A percentile compares a stretch with the other conserved stretches of the same genome.
Conservation (phyloP, 2,797 vertebrate species). For the Geotrypetes seraphini region DNA sequence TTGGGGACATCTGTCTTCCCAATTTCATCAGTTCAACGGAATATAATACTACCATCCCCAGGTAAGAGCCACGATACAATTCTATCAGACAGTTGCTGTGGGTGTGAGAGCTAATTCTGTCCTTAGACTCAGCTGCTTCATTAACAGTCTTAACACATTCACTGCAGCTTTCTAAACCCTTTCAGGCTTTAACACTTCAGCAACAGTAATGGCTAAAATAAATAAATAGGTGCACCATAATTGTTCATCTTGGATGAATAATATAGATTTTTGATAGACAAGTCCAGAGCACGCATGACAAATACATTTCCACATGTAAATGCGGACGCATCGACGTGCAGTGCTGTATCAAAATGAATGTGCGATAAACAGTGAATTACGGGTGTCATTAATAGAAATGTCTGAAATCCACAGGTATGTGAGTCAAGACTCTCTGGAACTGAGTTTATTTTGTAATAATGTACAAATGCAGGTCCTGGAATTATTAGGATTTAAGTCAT, state of each 20-base stretch:
- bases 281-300: not conserved
- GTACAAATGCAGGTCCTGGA: no score
- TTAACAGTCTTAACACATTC: conserved; percentile 70
- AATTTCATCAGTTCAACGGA: conserved; percentile 50
- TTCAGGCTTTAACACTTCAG: conserved; percentile 61
- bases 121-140: conserved; percentile 61
- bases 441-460: no score
- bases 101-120: conserved; percentile 64
- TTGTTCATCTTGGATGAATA: conserved; percentile 8
- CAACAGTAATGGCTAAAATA: conserved; percentile 9
- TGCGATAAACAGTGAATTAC: no score
- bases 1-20: conserved; percentile 48
- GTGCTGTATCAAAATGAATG: no score
- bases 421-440: no score
- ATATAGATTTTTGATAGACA: not conserved
- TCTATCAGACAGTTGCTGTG: conserved; percentile 59
- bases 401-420: no score
- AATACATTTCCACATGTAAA: conserved; percentile 10
- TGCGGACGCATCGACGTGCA: no score
- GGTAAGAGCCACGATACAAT: conserved; percentile 57
- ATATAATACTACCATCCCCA: conserved; percentile 47
- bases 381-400: no score
- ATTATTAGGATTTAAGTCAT: no score
- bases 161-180: conserved; percentile 56
- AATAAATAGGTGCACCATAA: conserved; percentile 12